These are phyloP conservation scores for Egretta garzetta DNA, from an alignment of 2,113 vertebrate genomes.

Conservation along the genomic window DNA sequence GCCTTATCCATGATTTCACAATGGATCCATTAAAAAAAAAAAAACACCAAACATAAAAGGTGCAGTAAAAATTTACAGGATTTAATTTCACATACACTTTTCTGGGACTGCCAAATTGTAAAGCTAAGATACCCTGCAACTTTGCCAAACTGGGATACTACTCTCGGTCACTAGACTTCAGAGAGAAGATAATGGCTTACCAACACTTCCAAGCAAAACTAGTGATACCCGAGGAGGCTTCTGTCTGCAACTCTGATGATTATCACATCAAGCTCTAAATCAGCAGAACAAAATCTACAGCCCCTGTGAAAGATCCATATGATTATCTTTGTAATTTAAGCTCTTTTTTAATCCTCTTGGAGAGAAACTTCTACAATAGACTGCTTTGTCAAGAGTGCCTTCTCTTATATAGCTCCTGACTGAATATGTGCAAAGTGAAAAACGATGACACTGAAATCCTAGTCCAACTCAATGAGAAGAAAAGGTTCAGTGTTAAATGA, in stretches of 20 bases:
- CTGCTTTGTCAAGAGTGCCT: not conserved
- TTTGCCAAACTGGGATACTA: not conserved
- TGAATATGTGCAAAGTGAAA: not conserved
- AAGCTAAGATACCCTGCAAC: not conserved
- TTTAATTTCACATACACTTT: conserved; percentile 18
- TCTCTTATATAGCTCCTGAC: not conserved
- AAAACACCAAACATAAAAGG: not conserved
- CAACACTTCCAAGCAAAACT: not conserved
- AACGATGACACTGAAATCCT: not conserved
- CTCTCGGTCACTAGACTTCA: not conserved
- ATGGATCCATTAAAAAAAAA: not conserved
- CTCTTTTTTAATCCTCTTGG: conserved; percentile 16
- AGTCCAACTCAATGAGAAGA: not conserved
- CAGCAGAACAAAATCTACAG: not conserved
- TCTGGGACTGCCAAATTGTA: not conserved
- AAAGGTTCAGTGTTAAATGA: not conserved
- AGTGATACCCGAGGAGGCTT: not conserved
- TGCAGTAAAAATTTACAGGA: not conserved
- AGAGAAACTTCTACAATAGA: not conserved
- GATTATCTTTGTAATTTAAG: conserved; percentile 43
- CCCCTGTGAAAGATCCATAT: not conserved
- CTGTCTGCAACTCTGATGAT: conserved; percentile 6
- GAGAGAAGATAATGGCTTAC: not conserved
- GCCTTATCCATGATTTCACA: not conserved
- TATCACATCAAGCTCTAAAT: conserved; percentile 31